Evolutionary conservation across 2,113 vertebrate genomes (phyloP), one percentile per base, ranked within the genome.

Genomic region (Syngnathus scovelli): DNA sequence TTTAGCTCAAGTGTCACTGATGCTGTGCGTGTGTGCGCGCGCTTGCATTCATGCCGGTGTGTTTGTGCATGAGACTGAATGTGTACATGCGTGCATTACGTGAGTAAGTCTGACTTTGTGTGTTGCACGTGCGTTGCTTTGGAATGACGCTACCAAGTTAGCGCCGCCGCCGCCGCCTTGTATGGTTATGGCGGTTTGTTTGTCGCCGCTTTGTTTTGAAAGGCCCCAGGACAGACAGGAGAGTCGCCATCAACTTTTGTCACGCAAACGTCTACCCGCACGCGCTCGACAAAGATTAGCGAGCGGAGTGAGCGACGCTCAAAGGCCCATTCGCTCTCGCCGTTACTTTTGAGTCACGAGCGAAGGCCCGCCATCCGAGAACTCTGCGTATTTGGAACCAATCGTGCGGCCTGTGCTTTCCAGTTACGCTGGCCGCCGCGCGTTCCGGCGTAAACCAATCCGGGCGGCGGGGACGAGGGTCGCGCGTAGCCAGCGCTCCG

Each of bases 1-100:
- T 87, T 84, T 88, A 90, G 83, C 69, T 70, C 23, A 10, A 69
- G 81, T 88, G 83, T 86, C 85, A 84, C 36, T 76, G 83, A 85
- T 78, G 80, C 71, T 70, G 70, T 72, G 64, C 61, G 49, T 61
- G 62, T 67, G 52, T 72, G 66, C 72, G 71, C 66, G 67, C 13
- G 18, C 13, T 13, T 46, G 10, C 13, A 13, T 46, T 11, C 12
- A 46, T 15, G 43, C 43, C 27, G 27, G 43, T 46, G 41, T 43
- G 8, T 43, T 43, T 10, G 41, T 9, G 8, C 7, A 9, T 43
- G 41, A 11, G 41, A 11, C 11, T 43, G 5, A 5, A 46, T 15
- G 44, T 46, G 44, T 16, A 15, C 16, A 1, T 73, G 68, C 51
- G 72, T 55, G 67, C 27, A 3, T 33, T 7, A 21, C 37, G 46